Evolutionary conservation across 2,888 invertebrate genomes (phyloP).

Genomic region (Phrixothrix hirtus): DNA sequence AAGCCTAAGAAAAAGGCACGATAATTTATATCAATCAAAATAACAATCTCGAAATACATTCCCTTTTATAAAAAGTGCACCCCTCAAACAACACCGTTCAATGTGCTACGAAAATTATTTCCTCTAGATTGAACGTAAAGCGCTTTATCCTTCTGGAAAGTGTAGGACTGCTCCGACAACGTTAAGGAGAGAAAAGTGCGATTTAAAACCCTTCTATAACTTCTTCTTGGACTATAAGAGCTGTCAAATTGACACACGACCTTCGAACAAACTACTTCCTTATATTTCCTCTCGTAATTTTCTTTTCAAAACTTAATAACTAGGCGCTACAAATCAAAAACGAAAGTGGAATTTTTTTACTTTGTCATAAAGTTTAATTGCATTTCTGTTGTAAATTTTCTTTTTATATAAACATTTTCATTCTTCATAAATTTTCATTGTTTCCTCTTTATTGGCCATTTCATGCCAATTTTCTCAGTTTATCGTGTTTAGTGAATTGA

Average conservation of each 20-base stretch:
- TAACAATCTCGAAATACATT: constrained; percentile 9
- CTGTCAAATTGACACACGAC: constrained; percentile 19
- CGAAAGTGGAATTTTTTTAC: too few species aligned
- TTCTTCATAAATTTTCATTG: constrained; percentile 17
- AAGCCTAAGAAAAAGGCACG: too few species aligned
- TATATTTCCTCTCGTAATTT: neutral
- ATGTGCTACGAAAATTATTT: constrained; percentile 30
- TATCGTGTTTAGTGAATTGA: constrained; percentile 12
- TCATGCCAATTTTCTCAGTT: constrained; percentile 10
- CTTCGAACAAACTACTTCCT: constrained; percentile 8
- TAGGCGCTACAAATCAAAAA: too few species aligned
- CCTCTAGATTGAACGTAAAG: constrained; percentile 31
- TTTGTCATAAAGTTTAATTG: neutral
- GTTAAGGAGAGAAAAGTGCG: constrained; percentile 16
- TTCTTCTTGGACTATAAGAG: constrained; percentile 14
- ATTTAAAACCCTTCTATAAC: constrained; percentile 19
- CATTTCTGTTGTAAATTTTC: too few species aligned
- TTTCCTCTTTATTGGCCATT: constrained; percentile 15
- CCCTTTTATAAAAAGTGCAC: constrained; percentile 23
- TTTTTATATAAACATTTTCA: too few species aligned
- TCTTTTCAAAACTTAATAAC: too few species aligned
- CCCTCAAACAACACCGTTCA: constrained; percentile 23
- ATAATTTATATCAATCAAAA: too few species aligned
- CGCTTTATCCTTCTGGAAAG: constrained; percentile 30
- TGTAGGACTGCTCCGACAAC: constrained; percentile 25